Evolutionary conservation across 2,113 vertebrate species (phyloP).

Genomic region (Isichthys henryi): DNA sequence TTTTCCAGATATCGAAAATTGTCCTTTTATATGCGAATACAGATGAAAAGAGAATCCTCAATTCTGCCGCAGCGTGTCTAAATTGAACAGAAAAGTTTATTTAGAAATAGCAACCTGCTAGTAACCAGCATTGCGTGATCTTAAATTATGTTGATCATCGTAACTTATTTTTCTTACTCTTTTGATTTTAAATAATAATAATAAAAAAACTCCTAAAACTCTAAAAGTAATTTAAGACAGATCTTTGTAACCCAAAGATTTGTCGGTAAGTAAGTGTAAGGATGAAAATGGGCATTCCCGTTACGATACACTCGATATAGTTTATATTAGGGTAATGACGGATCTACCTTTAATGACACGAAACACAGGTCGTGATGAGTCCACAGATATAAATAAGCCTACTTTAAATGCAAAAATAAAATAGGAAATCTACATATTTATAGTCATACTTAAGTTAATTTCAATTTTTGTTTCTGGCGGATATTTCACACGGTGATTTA

Average conservation of each 20-base stretch:
- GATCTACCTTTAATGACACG: background rate
- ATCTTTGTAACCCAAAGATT: background rate
- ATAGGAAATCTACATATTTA: background rate
- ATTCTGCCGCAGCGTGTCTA: background rate
- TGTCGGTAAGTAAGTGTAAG: background rate
- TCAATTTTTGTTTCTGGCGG: background rate
- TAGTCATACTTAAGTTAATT: background rate
- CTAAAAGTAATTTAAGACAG: background rate
- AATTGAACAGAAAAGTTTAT: background rate
- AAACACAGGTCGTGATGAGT: background rate
- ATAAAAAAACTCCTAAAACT: background rate
- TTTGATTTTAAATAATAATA: background rate
- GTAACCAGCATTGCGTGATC: background rate
- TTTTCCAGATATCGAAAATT: background rate
- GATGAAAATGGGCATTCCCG: background rate
- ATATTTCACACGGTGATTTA: background rate
- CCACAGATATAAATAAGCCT: background rate
- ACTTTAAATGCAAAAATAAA: too few relatives aligned
- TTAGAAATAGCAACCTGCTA: background rate
- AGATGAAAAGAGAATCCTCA: background rate
- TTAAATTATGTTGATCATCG: background rate
- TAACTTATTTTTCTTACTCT: background rate
- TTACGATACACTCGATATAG: background rate
- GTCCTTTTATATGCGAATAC: background rate
- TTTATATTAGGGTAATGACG: background rate